Conservation (phyloP, 2,888 invertebrate genomes). For the Zele albiditarsus region DNA sequence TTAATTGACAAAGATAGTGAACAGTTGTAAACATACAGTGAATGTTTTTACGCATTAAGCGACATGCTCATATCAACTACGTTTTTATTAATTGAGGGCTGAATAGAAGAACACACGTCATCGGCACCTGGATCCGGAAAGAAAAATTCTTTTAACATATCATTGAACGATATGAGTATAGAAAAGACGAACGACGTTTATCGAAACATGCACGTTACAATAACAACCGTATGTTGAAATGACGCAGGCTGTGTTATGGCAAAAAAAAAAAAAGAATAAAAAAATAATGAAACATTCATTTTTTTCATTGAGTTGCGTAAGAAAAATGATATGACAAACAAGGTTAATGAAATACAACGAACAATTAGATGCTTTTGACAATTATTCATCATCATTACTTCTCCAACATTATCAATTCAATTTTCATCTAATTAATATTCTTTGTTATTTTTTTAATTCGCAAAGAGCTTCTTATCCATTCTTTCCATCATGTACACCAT, state of each 20-base stretch:
- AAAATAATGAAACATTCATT: background rate
- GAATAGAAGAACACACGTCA: background rate
- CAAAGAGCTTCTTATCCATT: background rate
- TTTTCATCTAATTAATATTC: background rate
- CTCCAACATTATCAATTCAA: too few relatives aligned
- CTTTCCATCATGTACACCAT: background rate
- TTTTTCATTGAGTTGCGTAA: background rate
- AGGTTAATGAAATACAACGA: background rate
- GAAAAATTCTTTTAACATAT: background rate
- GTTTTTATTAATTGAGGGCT: background rate
- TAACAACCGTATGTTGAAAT: background rate
- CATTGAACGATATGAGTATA: background rate
- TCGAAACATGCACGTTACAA: background rate
- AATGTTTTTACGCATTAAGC: background rate
- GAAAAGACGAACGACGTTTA: background rate
- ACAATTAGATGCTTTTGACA: background rate
- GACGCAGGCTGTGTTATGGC: background rate
- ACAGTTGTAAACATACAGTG: background rate
- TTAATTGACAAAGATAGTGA: slow-evolving; percentile 14
- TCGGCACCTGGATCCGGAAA: background rate
- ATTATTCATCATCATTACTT: background rate
- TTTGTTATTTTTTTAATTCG: background rate
- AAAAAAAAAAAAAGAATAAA: background rate
- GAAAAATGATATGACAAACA: background rate
- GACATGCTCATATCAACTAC: background rate